These are phyloP conservation scores for Phlogophora meticulosa DNA, from an alignment of 2,888 invertebrate species.

Conservation along the genomic window DNA sequence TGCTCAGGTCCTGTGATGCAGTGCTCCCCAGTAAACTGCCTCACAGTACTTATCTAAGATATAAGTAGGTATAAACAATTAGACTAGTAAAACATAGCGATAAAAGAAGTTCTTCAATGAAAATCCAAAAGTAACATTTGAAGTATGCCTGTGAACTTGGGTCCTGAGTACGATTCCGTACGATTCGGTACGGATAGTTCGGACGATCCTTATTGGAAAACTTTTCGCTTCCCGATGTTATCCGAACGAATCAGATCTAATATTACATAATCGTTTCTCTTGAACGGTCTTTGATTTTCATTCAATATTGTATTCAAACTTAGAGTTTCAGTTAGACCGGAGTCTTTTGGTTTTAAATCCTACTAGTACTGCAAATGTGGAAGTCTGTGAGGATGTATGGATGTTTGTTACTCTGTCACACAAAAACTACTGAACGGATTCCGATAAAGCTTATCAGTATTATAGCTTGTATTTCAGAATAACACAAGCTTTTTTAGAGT, in stretches of 20 bases:
- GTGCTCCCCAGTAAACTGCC: no score
- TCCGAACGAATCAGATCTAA: constrained; percentile 66
- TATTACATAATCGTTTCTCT: constrained; percentile 59
- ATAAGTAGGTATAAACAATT: no score
- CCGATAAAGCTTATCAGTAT: no score
- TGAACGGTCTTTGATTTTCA: constrained; percentile 58
- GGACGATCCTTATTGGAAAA: constrained; percentile 72
- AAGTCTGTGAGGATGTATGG: no score
- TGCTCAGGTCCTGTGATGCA: no score
- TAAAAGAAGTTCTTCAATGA: constrained; percentile 15
- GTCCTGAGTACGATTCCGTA: constrained; percentile 52
- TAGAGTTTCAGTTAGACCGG: not conserved
- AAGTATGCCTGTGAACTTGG: constrained; percentile 63
- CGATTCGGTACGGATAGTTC: constrained; percentile 64
- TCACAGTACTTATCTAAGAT: no score
- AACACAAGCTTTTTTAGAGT: no score
- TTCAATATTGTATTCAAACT: constrained; percentile 49
- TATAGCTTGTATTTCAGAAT: no score
- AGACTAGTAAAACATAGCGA: constrained; percentile 12
- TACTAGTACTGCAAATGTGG: no score
- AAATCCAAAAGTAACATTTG: constrained; percentile 65
- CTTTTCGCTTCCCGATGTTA: constrained; percentile 62
- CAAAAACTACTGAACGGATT: no score
- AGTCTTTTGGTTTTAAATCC: not conserved
- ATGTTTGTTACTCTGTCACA: no score